Evolutionary conservation across 2,113 vertebrate genomes (phyloP), one percentile per base, ranked within the genome.

Genomic region (Peromyscus leucopus): DNA sequence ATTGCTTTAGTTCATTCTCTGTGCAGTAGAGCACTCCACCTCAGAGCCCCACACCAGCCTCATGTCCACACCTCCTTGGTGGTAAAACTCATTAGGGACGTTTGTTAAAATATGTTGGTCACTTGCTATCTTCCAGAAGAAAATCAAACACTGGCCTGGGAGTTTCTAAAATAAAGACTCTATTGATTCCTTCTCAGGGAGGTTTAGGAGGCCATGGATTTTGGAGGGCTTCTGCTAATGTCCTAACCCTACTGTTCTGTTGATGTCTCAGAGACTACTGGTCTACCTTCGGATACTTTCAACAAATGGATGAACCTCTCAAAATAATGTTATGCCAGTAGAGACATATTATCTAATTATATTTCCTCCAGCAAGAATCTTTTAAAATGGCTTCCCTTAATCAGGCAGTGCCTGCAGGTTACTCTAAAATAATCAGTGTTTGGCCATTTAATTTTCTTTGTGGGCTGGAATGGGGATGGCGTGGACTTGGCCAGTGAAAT

Each of bases 381-480:
- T 91, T 91, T 12, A 46, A 95, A 94, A 93, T 28, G 9, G 2
- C 65, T 87, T 79, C 55, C 51, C 67, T 48, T 75, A 17, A 75
- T 19, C 88, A 72, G 33, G 15, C 28, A 75, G 85, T 61, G 75
- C 24, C 12, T 92, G 36, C 36, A 89, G 21, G 31, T 69, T 74
- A 69, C 9, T 90, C 69, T 83, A 61, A 92, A 96, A 82, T 84
- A 71, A 80, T 59, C 1, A 21, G 11, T 89, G 48, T 78, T 96
- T 86, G 85, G 16, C 26, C 76, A 91, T 86, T 82, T 74, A 39
- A 80, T 78, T 85, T 90, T 93, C 72, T 9, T 2, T 69, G 51
- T 72, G 36, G 78, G 59, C 79, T 75, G 74, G 59, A 65, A 48
- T 57, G 39, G 72, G 63, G 42, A 63, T 10, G 83, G 48, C 46